phyloP scores from a whole-genome alignment of 2,113 vertebrate species.

The Genyomyrus donnyi region DNA sequence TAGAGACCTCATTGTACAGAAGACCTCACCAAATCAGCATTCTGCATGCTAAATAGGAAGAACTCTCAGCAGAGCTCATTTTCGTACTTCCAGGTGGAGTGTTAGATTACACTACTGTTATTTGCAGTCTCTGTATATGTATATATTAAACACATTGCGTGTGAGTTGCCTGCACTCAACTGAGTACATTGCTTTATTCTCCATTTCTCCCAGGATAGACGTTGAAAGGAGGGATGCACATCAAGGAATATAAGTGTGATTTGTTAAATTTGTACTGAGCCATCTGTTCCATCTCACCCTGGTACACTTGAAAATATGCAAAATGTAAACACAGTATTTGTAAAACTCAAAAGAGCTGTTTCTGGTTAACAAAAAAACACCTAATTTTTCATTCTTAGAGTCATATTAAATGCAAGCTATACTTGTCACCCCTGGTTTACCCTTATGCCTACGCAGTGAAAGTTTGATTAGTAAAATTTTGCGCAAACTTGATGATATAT shows the following conservation, averaged over 20 bases:
- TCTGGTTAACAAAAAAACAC: not conserved
- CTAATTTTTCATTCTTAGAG: not conserved
- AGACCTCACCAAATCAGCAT: not conserved
- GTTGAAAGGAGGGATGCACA: not conserved
- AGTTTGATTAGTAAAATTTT: not conserved
- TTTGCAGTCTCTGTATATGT: not conserved
- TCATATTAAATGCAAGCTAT: not conserved
- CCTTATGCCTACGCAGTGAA: not conserved
- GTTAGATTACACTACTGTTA: not conserved
- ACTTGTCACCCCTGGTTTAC: not conserved
- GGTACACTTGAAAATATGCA: not conserved
- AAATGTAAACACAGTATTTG: not conserved
- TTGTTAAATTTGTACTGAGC: not conserved
- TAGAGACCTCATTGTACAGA: not conserved
- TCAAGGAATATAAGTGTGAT: not conserved
- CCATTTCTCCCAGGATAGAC: not conserved
- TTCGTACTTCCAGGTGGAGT: not conserved
- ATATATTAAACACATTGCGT: not conserved
- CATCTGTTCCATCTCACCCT: not conserved
- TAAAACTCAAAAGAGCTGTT: not conserved
- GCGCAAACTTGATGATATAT: not conserved
- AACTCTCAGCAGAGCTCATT: conserved; percentile 9
- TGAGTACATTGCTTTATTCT: not conserved
- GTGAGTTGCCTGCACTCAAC: not conserved
- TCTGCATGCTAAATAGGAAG: not conserved